Conservation (phyloP, 2,888 invertebrate species). For the Heliconius aoede region DNA sequence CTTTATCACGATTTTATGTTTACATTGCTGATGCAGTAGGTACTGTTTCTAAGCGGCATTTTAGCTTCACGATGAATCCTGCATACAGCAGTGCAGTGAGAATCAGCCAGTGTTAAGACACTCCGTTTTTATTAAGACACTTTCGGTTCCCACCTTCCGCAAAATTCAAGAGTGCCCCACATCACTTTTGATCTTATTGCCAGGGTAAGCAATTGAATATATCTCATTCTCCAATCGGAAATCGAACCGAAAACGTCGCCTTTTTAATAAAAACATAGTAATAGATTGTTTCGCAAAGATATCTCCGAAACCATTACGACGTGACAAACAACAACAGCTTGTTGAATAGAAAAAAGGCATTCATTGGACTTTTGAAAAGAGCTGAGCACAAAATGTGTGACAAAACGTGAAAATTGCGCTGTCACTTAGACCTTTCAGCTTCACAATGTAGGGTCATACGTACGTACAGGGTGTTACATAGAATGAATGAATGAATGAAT, state of each 20-base stretch:
- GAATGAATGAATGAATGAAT: too few relatives aligned
- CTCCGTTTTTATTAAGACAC: too few relatives aligned
- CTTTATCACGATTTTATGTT: conserved; percentile 27
- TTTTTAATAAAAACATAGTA: too few relatives aligned
- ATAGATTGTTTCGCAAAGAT: background rate
- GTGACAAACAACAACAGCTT: conserved; percentile 10
- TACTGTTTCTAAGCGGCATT: background rate
- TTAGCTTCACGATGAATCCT: too few relatives aligned
- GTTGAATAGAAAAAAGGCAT: conserved; percentile 22
- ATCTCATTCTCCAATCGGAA: fast-evolving
- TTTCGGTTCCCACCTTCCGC: too few relatives aligned
- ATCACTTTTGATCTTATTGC: background rate
- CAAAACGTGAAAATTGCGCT: conserved; percentile 41
- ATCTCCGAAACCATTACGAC: conserved; percentile 13
- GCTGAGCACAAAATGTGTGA: conserved; percentile 34
- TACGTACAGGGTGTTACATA: background rate
- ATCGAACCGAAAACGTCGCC: too few relatives aligned
- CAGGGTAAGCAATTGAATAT: background rate
- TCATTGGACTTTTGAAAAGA: conserved; percentile 31
- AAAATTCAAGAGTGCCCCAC: background rate
- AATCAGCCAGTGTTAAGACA: too few relatives aligned
- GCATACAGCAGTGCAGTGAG: too few relatives aligned
- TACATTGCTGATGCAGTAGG: background rate
- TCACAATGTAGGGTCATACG: conserved; percentile 15
- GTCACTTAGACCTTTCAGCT: conserved; percentile 35